Evolutionary conservation across 2,888 invertebrate species (phyloP).

Genomic region (Ennomos erosarius): DNA sequence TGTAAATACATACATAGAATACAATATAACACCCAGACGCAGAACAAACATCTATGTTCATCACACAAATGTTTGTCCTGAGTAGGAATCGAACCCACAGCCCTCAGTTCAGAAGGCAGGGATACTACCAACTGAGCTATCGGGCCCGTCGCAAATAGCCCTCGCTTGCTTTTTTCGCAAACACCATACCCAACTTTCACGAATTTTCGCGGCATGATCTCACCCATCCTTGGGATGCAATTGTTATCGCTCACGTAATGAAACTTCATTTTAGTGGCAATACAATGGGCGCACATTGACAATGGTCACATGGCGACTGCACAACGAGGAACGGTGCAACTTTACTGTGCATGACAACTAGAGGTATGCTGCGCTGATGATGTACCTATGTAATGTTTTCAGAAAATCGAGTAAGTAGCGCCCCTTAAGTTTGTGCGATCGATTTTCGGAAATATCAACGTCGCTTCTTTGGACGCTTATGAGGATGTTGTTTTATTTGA

Average conservation of each 20-base stretch:
- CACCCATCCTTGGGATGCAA: slow-evolving; percentile 41
- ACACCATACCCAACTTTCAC: slow-evolving; percentile 53
- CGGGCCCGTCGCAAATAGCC: slow-evolving; percentile 37
- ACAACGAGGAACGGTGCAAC: background rate
- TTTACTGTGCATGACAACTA: slow-evolving; percentile 3
- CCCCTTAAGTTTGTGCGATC: no score
- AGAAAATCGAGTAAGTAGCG: no score
- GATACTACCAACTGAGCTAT: no score
- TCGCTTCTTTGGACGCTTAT: no score
- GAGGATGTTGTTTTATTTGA: no score
- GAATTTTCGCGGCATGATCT: slow-evolving; percentile 52
- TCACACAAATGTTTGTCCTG: no score
- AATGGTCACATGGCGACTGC: slow-evolving; percentile 9
- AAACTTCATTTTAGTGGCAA: slow-evolving; percentile 26
- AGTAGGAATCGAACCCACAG: no score
- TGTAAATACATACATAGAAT: no score
- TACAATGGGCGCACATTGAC: slow-evolving; percentile 22
- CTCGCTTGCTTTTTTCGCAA: slow-evolving; percentile 30
- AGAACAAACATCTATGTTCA: no score
- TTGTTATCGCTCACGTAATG: slow-evolving; percentile 17
- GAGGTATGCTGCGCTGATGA: background rate
- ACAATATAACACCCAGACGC: no score
- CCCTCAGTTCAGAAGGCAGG: no score
- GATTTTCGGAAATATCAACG: no score
- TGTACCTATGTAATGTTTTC: background rate